Conservation (phyloP, 2,797 vertebrate species). For the Valencia hispanica region DNA sequence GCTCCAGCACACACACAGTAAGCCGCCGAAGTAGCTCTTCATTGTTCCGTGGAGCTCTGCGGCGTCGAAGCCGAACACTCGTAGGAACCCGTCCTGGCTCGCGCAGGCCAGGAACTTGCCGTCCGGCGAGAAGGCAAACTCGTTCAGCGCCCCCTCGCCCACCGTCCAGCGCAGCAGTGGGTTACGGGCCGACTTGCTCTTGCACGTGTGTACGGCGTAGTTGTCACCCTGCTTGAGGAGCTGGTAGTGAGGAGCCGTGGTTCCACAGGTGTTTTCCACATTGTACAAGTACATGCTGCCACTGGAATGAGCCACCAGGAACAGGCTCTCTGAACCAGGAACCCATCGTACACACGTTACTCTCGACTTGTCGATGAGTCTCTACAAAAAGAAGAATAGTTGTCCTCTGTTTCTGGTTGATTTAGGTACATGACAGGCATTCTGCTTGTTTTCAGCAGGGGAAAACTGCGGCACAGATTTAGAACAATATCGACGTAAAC, state of each 20-base stretch:
- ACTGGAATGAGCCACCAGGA: slow-evolving; percentile 96
- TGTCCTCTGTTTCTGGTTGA: slow-evolving; percentile 29
- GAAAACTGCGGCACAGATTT: neutral
- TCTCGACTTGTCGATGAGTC: slow-evolving; percentile 99
- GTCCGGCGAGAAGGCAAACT: slow-evolving; percentile 96
- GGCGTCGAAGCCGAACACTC: slow-evolving; percentile 94
- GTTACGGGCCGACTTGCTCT: slow-evolving; percentile 96
- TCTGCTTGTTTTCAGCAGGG: neutral
- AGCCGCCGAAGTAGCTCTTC: slow-evolving; percentile 98
- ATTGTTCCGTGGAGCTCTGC: slow-evolving; percentile 95
- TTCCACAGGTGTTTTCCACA: slow-evolving; percentile 95
- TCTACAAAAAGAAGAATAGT: slow-evolving; percentile 74
- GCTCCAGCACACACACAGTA: slow-evolving; percentile 97
- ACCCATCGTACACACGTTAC: slow-evolving; percentile 99
- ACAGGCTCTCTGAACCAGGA: slow-evolving; percentile 98
- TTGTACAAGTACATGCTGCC: slow-evolving; percentile 99
- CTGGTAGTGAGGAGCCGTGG: slow-evolving; percentile 97
- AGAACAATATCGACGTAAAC: slow-evolving; percentile 29
- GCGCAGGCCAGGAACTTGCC: slow-evolving; percentile 95
- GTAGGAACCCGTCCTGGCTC: slow-evolving; percentile 97
- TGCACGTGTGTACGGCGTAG: slow-evolving; percentile 94
- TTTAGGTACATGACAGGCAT: neutral
- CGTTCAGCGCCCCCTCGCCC: slow-evolving; percentile 93
- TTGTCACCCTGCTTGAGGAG: slow-evolving; percentile 97
- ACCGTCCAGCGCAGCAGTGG: slow-evolving; percentile 96